Base-by-base conservation (phyloP, 2,797 vertebrate species). In the Alcedo quadribrachys region DNA sequence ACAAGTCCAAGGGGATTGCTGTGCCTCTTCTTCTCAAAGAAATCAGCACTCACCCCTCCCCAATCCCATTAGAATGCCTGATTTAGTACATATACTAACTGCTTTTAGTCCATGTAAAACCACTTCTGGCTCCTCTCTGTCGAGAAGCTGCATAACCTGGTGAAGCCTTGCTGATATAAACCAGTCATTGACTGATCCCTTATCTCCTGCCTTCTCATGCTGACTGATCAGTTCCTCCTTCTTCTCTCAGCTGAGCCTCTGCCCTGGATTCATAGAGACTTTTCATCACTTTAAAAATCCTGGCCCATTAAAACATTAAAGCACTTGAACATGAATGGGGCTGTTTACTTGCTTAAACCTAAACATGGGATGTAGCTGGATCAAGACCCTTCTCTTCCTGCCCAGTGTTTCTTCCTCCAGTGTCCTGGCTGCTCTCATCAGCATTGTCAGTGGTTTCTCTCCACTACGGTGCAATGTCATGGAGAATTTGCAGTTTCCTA, bases 221-320 rank as follows among this genome's bases (percentile, higher is more conserved):
- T 95, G 89, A 94, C 79, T 81, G 92, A 94, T 93, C 0, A 1
- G 87, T 94, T 95, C 92, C 87, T 95, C 90, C 84, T n/a, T 74
- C 16, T 69, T 75, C 68, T 92, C 79, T 79, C 82, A 43, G 81
- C 33, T 0, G 3, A 93, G 84, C 43, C 65, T 78, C 81, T 66
- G 87, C 58, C 93, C 73, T 75, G 87, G 43, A 55, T 78, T 90
- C 85, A 55, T 68, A 68, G 81, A 94, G 89, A 42, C 89, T 77
- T 96, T 93, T 96, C 89, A 87, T 75, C 93, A 94, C 95, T 94
- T 91, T 53, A 50, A 19, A 92, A 94, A 81, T 85, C 79, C 79
- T 85, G 62, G 66, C 66, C 79, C 88, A 90, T 87, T 90, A 89
- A 95, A 90, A 81, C 93, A 93, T 83, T 85, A 93, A 90, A 90